Conservation (phyloP, 2,113 vertebrate genomes). For the Geococcyx californianus region DNA sequence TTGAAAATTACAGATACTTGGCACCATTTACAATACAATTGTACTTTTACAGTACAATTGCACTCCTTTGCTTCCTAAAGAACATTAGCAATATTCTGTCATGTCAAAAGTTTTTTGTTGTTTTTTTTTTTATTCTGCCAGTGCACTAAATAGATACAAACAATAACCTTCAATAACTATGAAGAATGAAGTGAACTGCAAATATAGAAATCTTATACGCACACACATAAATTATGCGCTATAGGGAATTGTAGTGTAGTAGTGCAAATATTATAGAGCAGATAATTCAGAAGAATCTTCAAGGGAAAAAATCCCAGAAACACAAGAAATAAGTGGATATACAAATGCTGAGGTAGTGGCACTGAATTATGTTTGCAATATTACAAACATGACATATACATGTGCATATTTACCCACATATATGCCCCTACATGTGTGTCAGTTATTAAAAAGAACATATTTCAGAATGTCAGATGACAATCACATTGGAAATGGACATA, state of each 20-base stretch:
- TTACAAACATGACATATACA: neutral
- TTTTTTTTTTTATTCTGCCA: neutral
- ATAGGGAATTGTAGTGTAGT: neutral
- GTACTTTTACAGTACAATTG: neutral
- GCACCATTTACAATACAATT: neutral
- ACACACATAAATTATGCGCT: neutral
- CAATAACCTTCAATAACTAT: neutral
- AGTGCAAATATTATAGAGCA: neutral
- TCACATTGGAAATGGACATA: neutral
- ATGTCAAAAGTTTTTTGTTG: neutral
- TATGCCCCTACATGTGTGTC: neutral
- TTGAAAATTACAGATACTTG: neutral
- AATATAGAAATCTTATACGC: neutral
- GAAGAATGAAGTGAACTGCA: neutral
- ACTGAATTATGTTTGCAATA: neutral
- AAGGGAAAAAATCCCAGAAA: neutral
- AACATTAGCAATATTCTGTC: neutral
- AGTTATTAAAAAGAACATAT: neutral
- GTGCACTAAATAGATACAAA: neutral
- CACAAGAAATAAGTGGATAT: neutral
- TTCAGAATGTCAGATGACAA: neutral
- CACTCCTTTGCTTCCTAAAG: neutral
- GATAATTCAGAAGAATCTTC: neutral
- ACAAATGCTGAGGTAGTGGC: neutral
- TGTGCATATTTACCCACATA: neutral